Conservation (phyloP, 2,113 vertebrate species). For the Microtus pennsylvanicus region DNA sequence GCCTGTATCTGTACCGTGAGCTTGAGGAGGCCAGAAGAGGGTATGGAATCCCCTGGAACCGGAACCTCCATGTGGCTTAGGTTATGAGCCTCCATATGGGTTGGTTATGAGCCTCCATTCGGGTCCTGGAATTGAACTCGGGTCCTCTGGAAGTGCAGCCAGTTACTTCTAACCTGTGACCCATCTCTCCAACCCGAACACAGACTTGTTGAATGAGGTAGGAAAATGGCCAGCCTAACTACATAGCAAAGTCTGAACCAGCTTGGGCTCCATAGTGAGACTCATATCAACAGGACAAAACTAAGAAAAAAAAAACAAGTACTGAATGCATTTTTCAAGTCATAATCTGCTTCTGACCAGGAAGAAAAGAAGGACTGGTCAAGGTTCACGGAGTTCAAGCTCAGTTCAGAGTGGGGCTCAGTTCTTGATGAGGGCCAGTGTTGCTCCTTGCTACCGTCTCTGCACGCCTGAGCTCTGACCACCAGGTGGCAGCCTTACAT, state of each 20-base stretch:
- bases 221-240: neutral
- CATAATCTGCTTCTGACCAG: neutral
- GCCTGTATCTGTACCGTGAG: neutral
- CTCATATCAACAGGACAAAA: neutral
- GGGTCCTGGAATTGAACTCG: neutral
- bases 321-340: neutral
- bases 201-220: neutral
- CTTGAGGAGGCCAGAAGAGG: neutral
- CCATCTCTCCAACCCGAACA: neutral
- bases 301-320: neutral
- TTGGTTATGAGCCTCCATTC: neutral
- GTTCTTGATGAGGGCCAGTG: fast-evolving
- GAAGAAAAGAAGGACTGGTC: neutral
- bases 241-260: neutral
- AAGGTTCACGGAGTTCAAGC: neutral
- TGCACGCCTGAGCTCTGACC: neutral
- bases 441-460: neutral
- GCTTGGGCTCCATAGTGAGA: neutral
- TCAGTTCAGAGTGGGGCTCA: neutral
- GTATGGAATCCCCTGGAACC: neutral
- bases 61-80: neutral
- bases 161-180: neutral
- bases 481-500: neutral
- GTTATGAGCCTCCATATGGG: neutral
- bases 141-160: neutral